A percentile compares a stretch with the other conserved stretches of the same genome.
phyloP scores from a whole-genome alignment of 2,113 vertebrate species.

The Microtus pennsylvanicus region DNA sequence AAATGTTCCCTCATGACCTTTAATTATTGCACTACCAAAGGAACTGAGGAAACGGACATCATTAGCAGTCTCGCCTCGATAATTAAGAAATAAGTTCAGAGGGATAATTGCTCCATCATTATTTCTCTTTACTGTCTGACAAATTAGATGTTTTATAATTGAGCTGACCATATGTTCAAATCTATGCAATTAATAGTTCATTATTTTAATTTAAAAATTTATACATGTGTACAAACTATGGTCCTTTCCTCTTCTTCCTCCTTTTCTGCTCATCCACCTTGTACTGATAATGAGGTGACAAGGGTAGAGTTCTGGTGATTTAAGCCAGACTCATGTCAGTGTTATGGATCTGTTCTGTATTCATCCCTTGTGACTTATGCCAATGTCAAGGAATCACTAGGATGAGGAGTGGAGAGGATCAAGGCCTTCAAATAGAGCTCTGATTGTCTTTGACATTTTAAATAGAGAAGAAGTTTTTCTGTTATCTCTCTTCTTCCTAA shows the following conservation, averaged over 20 bases:
- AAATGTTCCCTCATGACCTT: constrained; percentile 63
- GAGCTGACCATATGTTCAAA: constrained; percentile 69
- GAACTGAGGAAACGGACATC: constrained; percentile 61
- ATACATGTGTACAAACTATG: background rate
- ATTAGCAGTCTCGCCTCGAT: constrained; percentile 72
- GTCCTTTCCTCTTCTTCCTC: background rate
- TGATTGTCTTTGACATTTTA: constrained; percentile 52
- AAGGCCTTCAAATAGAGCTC: constrained; percentile 30
- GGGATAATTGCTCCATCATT: constrained; percentile 57
- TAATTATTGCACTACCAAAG: constrained; percentile 59
- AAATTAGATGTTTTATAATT: constrained; percentile 76
- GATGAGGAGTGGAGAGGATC: background rate
- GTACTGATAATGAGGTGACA: background rate
- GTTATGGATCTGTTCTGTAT: constrained; percentile 52
- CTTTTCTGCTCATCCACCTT: background rate
- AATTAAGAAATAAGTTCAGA: constrained; percentile 71
- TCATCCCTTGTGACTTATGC: constrained; percentile 21
- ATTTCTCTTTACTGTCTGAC: constrained; percentile 72
- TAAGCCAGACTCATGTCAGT: background rate
- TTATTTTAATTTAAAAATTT: constrained; percentile 72
- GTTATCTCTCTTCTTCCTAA: background rate
- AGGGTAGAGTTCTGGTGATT: background rate
- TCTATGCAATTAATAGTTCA: constrained; percentile 57
- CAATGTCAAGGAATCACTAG: background rate
- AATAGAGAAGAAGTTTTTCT: constrained; percentile 58